A percentile compares a stretch with the other conserved stretches of the same genome.
Conservation (phyloP, 2,888 invertebrate genomes). For the Parnassius mnemosyne region DNA sequence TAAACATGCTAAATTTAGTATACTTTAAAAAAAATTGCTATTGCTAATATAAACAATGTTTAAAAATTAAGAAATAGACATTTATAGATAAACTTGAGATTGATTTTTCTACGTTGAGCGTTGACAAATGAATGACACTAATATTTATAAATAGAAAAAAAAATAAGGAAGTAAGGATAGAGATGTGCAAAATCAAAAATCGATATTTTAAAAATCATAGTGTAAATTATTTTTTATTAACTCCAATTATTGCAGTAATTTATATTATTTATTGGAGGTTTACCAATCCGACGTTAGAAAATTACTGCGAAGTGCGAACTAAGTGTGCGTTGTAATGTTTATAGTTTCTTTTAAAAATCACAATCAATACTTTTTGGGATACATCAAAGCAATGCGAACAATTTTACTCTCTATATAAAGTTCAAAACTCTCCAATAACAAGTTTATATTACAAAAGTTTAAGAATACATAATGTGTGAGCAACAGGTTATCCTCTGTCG, state of each 20-base stretch:
- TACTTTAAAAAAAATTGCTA: too few species aligned
- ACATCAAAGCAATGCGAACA: slow-evolving; percentile 6
- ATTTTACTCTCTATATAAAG: slow-evolving; percentile 9
- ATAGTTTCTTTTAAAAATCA: not conserved
- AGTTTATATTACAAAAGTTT: slow-evolving; percentile 55
- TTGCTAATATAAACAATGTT: too few species aligned
- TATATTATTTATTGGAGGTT: too few species aligned
- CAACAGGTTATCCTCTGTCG: slow-evolving; percentile 74
- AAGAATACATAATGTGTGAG: slow-evolving; percentile 64
- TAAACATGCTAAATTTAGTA: too few species aligned
- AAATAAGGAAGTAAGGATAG: slow-evolving; percentile 1
- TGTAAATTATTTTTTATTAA: too few species aligned
- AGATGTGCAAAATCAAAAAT: slow-evolving; percentile 19
- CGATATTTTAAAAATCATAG: slow-evolving; percentile 18
- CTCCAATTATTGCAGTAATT: too few species aligned
- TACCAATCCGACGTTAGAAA: slow-evolving; percentile 13
- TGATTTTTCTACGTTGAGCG: slow-evolving; percentile 1
- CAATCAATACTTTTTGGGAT: not conserved
- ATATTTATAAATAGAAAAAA: not conserved
- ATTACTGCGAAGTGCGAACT: slow-evolving; percentile 33
- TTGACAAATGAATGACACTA: slow-evolving; percentile 1
- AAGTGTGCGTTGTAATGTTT: slow-evolving; percentile 43
- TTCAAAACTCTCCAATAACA: slow-evolving; percentile 24
- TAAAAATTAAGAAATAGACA: too few species aligned
- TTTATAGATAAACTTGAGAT: too few species aligned